Base-by-base conservation (phyloP, 2,888 invertebrate genomes). In the Rhagonycha lutea region DNA sequence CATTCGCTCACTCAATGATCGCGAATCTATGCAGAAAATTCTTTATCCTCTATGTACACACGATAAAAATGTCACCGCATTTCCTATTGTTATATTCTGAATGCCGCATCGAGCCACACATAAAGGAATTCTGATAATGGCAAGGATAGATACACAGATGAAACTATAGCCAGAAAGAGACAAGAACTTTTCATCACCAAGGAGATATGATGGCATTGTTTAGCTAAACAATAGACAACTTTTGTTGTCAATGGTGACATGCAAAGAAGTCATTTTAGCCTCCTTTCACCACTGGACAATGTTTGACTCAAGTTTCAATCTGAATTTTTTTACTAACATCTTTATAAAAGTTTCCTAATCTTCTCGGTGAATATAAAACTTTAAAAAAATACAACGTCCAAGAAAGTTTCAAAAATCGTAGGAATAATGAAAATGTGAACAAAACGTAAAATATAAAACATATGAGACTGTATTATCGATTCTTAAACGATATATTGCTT, bases 141-240 rank as follows among this genome's bases (percentile, higher is more conserved):
- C 80, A 81, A 83, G 83, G 82, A 83, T 76, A 78, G 82, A 79
- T 80, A 80, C 75, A 80, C 73, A 78, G 73, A 78, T 72, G 80
- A 75, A 75, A 70, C 77, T 74, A 70, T 68, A 67, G 79, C 80
- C 75, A 47, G 78, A 80, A 74, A 81, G 82, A 81, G 80, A 80
- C 79, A 72, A 70, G 75, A 72, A 75, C 82, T 79, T 82, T 86
- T 86, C 86, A 86, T 86, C 85, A 84, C 84, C 85, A 85, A 85
- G 85, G 84, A 86, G 85, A 86, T 86, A 86, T 86, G 86, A 86
- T 85, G 86, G 85, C 82, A 85, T 86, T 86, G 86, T 86, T 86
- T 85, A 85, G 85, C 85, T 85, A 86, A 86, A 86, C 86, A 86
- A 86, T 86, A 83, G 85, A 83, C 84, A 86, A 86, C 85, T 86